These are phyloP conservation scores for Rhinella marina DNA, from an alignment of 2,797 vertebrate genomes.

Conservation along the genomic window DNA sequence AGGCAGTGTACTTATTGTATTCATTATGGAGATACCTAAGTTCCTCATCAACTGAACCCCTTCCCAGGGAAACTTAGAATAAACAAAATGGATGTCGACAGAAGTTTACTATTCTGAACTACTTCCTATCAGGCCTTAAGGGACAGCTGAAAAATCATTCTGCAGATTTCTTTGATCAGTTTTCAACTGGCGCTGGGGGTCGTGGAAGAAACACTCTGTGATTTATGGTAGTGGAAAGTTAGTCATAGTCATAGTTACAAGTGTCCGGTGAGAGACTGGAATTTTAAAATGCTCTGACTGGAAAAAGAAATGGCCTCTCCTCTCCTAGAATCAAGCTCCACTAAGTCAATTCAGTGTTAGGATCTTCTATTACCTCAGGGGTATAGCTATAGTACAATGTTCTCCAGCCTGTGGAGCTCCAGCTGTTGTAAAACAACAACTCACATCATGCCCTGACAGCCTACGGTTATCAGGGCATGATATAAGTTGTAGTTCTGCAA, in stretches of 20 bases:
- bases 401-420: no score
- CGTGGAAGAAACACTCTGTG: slow-evolving; percentile 21
- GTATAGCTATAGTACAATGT: no score
- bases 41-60: no score
- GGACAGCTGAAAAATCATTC: slow-evolving; percentile 19
- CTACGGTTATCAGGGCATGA: no score
- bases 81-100: slow-evolving; percentile 17
- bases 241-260: slow-evolving; percentile 26
- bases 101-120: not conserved
- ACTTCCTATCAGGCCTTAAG: not conserved
- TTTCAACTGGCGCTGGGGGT: slow-evolving; percentile 26
- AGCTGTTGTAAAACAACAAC: no score
- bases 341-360: not conserved
- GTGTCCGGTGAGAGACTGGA: slow-evolving; percentile 40
- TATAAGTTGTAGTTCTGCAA: no score
- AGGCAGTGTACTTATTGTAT: no score
- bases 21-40: no score
- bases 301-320: slow-evolving; percentile 19
- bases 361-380: not conserved
- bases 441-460: no score
- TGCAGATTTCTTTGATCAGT: slow-evolving; percentile 2
- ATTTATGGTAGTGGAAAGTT: slow-evolving; percentile 47
- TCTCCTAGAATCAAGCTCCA: not conserved
- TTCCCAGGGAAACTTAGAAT: not conserved
- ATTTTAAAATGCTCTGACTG: slow-evolving; percentile 34